These are phyloP conservation scores for Indicator indicator DNA, from an alignment of 2,113 vertebrate species.

Conservation along the genomic window DNA sequence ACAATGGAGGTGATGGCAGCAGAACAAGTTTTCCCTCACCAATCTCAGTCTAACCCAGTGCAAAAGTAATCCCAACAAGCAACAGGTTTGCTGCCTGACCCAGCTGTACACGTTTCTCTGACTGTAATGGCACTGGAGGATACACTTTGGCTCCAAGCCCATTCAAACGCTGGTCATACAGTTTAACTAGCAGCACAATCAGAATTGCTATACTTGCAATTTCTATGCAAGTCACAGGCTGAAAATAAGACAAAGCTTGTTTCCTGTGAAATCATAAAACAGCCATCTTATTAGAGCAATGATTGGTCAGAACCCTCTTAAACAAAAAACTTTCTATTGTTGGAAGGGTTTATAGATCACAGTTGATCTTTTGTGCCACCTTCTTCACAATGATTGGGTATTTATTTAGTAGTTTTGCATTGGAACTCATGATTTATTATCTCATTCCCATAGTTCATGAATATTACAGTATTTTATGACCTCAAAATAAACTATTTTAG, in stretches of 20 bases:
- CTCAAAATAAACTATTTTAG: neutral
- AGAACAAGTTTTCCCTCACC: neutral
- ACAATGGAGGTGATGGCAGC: neutral
- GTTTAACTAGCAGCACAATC: neutral
- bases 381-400: neutral
- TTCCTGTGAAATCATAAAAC: constrained; percentile 26
- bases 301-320: neutral
- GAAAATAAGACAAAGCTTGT: neutral
- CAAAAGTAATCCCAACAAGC: neutral
- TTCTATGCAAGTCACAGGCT: neutral
- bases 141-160: neutral
- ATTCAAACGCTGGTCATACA: neutral
- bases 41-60: neutral
- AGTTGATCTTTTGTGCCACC: neutral
- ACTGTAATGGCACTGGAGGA: neutral
- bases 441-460: neutral
- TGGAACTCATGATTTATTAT: neutral
- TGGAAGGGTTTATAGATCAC: neutral
- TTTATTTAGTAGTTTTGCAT: neutral
- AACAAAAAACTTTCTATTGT: neutral
- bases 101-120: neutral
- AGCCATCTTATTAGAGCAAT: neutral
- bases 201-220: neutral
- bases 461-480: neutral
- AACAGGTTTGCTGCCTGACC: neutral